Evolutionary conservation across 2,113 vertebrate genomes (phyloP).

Genomic region (Tricholaema leucomelas): DNA sequence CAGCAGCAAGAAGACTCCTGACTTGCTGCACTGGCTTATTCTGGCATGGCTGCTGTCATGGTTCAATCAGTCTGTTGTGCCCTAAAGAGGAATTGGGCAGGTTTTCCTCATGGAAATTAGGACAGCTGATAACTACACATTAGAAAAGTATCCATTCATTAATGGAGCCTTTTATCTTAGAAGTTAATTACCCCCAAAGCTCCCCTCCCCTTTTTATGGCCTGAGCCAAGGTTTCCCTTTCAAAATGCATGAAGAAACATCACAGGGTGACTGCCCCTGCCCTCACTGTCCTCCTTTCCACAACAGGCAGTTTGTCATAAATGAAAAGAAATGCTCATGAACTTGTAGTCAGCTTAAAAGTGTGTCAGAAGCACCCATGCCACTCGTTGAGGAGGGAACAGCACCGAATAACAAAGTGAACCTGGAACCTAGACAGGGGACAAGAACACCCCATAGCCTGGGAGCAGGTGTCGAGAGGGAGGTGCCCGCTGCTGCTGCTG

Average conservation of each 20-base stretch:
- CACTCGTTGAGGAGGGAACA: not conserved
- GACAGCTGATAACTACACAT: not conserved
- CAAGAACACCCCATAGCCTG: not conserved
- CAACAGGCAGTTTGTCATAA: not conserved
- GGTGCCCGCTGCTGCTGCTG: not conserved
- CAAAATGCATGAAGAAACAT: accelerated
- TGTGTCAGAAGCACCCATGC: not conserved
- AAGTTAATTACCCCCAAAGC: not conserved
- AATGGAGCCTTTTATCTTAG: not conserved
- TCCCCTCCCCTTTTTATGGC: not conserved
- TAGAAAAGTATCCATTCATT: not conserved
- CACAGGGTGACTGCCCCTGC: accelerated
- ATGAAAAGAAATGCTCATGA: not conserved
- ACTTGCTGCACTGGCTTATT: not conserved
- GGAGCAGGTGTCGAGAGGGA: not conserved
- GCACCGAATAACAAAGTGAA: not conserved
- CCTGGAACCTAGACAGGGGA: not conserved
- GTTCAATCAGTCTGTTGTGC: not conserved
- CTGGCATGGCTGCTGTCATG: not conserved
- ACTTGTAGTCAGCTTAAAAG: not conserved
- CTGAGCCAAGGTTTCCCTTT: not conserved
- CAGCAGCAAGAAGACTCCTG: not conserved
- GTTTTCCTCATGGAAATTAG: not conserved
- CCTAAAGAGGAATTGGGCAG: not conserved
- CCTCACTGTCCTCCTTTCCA: not conserved